Evolutionary conservation across 2,797 vertebrate species (phyloP).

Genomic region (Sarcophilus harrisii): DNA sequence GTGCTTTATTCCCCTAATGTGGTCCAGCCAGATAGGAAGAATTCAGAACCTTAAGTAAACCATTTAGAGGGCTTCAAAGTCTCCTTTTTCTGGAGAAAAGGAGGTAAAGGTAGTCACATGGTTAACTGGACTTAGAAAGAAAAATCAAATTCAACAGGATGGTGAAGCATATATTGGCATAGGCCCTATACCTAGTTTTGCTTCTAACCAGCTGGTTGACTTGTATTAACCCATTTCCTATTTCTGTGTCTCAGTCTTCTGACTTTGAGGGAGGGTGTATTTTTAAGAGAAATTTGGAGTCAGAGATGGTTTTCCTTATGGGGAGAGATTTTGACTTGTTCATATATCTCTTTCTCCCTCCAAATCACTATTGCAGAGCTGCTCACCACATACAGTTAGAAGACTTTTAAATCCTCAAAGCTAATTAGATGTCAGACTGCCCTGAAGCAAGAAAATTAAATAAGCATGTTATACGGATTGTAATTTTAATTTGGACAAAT

Average conservation of each 20-base stretch:
- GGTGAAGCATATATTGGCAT: neutral
- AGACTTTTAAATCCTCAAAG: neutral
- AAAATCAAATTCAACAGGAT: neutral
- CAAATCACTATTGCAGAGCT: conserved; percentile 1
- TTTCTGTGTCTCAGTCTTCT: neutral
- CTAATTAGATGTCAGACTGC: neutral
- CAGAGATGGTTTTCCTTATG: neutral
- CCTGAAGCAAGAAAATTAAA: neutral
- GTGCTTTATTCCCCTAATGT: neutral
- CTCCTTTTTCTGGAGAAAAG: neutral
- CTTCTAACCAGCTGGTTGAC: neutral
- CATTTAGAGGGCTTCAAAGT: neutral
- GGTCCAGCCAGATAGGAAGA: neutral
- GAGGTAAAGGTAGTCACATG: neutral
- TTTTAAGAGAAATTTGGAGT: conserved; percentile 30
- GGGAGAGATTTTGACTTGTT: conserved; percentile 3
- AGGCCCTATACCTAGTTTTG: neutral
- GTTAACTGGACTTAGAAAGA: neutral
- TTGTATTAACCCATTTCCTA: neutral
- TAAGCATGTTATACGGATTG: neutral
- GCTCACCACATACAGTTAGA: neutral
- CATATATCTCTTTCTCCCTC: conserved; percentile 16
- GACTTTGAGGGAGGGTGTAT: neutral
- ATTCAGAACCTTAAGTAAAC: neutral
- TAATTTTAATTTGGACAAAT: conserved; percentile 9